A percentile compares a stretch with the other conserved stretches of the same genome.
These are phyloP conservation scores for Calameuta idolon DNA, from an alignment of 2,888 invertebrate genomes.

Conservation along the genomic window DNA sequence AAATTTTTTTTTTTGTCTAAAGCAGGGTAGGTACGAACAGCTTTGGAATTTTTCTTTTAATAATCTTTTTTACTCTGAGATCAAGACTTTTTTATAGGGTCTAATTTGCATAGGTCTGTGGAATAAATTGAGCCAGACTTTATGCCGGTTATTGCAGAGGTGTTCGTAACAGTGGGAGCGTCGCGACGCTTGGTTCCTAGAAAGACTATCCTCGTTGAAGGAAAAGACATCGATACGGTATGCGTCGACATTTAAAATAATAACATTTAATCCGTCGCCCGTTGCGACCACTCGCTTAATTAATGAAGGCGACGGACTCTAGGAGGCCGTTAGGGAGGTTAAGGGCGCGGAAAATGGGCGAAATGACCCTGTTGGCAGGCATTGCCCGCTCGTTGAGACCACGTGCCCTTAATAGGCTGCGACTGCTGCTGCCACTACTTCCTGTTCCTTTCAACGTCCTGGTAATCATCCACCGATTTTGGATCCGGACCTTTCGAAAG, in stretches of 20 bases:
- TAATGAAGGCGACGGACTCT: slow-evolving; percentile 18
- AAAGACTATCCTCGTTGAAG: slow-evolving; percentile 7
- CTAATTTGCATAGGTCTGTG: not conserved
- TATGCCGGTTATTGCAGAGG: not conserved
- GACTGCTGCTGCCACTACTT: not conserved
- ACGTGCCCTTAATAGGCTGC: slow-evolving; percentile 18
- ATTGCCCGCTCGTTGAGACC: slow-evolving; percentile 17
- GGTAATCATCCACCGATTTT: not conserved
- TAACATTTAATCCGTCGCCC: slow-evolving; percentile 19
- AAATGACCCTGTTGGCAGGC: slow-evolving; percentile 15
- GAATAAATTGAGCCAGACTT: not conserved
- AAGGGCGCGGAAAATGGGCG: slow-evolving; percentile 14
- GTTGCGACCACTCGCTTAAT: slow-evolving; percentile 19
- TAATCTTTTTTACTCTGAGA: not conserved
- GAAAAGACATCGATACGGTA: not conserved
- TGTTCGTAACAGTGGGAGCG: not conserved
- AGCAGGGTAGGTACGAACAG: not conserved
- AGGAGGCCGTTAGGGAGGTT: slow-evolving; percentile 18
- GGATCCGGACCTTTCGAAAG: slow-evolving; percentile 2
- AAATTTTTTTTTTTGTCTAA: not conserved
- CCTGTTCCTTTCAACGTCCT: not conserved
- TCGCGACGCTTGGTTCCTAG: not conserved
- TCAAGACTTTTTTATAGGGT: not conserved
- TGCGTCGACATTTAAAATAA: slow-evolving; percentile 18
- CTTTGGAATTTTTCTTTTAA: not conserved